These are phyloP conservation scores for Tyrannus savana DNA, from an alignment of 2,113 vertebrate species.

Conservation along the genomic window DNA sequence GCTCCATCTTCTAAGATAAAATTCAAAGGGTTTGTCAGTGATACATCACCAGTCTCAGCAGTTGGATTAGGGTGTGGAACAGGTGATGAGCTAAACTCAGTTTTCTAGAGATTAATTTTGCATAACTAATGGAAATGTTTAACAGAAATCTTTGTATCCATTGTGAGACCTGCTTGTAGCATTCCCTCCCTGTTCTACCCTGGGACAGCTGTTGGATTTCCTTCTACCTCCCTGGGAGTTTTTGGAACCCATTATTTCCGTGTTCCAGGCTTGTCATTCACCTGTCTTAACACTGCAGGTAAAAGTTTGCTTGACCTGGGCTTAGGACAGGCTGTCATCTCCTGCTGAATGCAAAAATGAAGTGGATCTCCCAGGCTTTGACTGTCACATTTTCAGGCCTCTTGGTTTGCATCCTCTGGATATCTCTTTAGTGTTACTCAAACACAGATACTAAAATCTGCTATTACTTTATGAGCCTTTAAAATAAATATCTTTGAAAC, in stretches of 20 bases:
- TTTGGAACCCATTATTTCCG: not conserved
- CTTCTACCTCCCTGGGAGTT: not conserved
- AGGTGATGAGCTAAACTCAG: slow-evolving; percentile 22
- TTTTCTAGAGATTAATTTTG: slow-evolving; percentile 31
- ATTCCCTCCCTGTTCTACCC: not conserved
- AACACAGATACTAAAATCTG: not conserved
- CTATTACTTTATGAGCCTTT: not conserved
- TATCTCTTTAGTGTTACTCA: not conserved
- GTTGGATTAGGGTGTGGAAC: not conserved
- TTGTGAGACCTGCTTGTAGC: not conserved
- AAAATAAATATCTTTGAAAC: not conserved
- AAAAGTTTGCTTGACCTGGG: not conserved
- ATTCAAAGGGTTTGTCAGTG: not conserved
- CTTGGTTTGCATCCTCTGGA: not conserved
- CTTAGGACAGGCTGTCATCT: not conserved
- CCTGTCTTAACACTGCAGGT: not conserved
- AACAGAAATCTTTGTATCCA: not conserved
- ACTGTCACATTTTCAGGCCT: not conserved
- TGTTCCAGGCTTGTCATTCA: not conserved
- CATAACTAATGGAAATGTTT: not conserved
- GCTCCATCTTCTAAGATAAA: not conserved
- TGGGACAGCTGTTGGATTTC: not conserved
- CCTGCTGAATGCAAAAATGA: not conserved
- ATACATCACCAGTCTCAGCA: not conserved
- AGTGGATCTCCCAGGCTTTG: not conserved